Evolutionary conservation across 2,888 invertebrate species (phyloP), one percentile per base, ranked within the genome.

Genomic region (Dasypogon diadema): DNA sequence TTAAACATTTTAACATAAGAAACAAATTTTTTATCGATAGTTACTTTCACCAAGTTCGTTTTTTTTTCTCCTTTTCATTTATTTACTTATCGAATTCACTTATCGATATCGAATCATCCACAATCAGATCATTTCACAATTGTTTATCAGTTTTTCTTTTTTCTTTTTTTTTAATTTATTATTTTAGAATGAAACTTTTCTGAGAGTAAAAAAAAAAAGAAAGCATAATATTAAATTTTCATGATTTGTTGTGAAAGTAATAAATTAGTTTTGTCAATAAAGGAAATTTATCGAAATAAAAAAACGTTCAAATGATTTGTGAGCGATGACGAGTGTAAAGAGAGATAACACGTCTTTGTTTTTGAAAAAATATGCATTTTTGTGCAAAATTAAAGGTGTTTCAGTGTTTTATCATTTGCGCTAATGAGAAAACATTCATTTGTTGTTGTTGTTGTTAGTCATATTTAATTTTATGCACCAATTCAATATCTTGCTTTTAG

Each of bases 331-430:
- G n/a, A n/a, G n/a, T n/a, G n/a, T n/a, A n/a, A n/a, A n/a, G n/a
- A n/a, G n/a, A n/a, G n/a, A n/a, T n/a, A n/a, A n/a, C n/a, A n/a
- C n/a, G n/a, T n/a, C n/a, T 22, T 42, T 73, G 2, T 2, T 42
- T 26, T 48, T 65, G n/a, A 8, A 37, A 8, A 72, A 34, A 22
- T 55, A 22, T 74, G 34, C 46, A 30, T 30, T 26, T 70, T 30
- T 54, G 24, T 16, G 16, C 21, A 21, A 18, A 21, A 12, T 18
- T 26, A 18, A 34, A 54, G 8, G 48, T 42, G 18, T 22, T 14
- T 34, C 46, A n/a, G 34, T 16, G n/a, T 58, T 58, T 60, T 58
- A 74, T 74, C 74, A 74, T 74, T 74, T 74, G 74, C 74, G 74
- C 74, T 74, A 42, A 30, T 42, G 8, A 30, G 30, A 30, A 8